Conservation (phyloP, 2,888 invertebrate species). For the Cerastis leucographa region DNA sequence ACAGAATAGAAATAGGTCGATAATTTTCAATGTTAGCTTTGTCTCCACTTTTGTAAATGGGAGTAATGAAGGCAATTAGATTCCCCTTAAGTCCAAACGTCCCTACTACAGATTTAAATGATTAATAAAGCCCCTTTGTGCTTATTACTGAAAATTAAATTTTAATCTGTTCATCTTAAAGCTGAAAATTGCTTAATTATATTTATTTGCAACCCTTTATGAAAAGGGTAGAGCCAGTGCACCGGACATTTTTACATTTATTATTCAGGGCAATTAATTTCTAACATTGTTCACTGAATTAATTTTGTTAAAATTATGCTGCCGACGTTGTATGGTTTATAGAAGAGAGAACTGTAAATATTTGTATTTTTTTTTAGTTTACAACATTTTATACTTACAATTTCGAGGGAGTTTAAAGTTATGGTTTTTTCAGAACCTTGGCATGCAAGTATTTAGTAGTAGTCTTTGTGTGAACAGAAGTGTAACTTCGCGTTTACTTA, state of each 20-base stretch:
- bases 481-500: not conserved
- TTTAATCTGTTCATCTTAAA: slow-evolving; percentile 18
- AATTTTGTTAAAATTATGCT: slow-evolving; percentile 3
- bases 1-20: too few species aligned
- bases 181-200: slow-evolving; percentile 35
- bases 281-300: slow-evolving; percentile 21
- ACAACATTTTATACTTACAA: not conserved
- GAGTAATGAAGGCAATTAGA: too few species aligned
- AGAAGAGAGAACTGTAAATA: not conserved
- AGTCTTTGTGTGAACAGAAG: not conserved
- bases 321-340: not conserved
- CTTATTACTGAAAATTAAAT: slow-evolving; percentile 27
- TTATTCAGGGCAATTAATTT: slow-evolving; percentile 47
- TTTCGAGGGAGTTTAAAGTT: not conserved
- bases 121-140: slow-evolving; percentile 36
- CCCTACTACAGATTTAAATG: slow-evolving; percentile 15
- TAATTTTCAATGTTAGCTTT: too few species aligned
- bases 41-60: too few species aligned
- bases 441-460: too few species aligned
- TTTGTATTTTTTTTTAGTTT: not conserved
- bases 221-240: slow-evolving; percentile 25
- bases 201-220: slow-evolving; percentile 40
- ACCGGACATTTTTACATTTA: slow-evolving; percentile 53
- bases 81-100: slow-evolving; percentile 1
- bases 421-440: not conserved